Evolutionary conservation across 2,113 vertebrate species (phyloP), one percentile per base, ranked within the genome.

Genomic region (Notarius quadriscutis): DNA sequence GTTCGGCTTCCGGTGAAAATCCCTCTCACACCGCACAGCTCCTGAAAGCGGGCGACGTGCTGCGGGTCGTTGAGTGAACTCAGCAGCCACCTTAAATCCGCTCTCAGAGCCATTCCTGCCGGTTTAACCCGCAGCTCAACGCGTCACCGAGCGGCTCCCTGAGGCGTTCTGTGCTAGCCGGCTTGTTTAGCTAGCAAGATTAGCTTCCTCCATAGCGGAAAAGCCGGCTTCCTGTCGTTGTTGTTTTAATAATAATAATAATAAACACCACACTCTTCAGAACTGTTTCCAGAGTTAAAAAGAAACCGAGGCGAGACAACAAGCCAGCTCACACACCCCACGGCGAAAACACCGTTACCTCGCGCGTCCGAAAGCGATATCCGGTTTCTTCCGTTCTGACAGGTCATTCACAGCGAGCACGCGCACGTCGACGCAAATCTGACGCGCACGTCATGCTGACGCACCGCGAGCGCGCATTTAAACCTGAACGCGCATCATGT

Each of bases 1-100:
- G 89, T 87, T 75, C 6, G 15, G n/a, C 48, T 15, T 25, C 34
- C 67, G 87, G 89, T 83, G 71, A 93, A 91, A 1, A 93, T 90
- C 12, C 88, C 94, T 50, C 94, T 94, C 25, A 99, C 97, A 0
- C 98, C 98, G 83, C 98, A 99, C 4, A 97, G 75, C 58, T 90
- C 92, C 94, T 99, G 98, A 88, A 99, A 99, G 7, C 93, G 90
- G n/a, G 97, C 97, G 83, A 99, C 98, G 10, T 95, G 96, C 82
- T 93, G 93, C 2, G 98, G 97, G 91, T 99, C 97, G 88, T 96
- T 96, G 74, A 99, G 92, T 48, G 91, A 91, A 5, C 82, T n/a
- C 17, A 90, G 90, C 77, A 96, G 91, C 63, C 85, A 89, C n/a
- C 50, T 2, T 0, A 92, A 8, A 20, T 60, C 48, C 58, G n/a